Evolutionary conservation across 2,113 vertebrate genomes (phyloP), one percentile per base, ranked within the genome.

Genomic region (Irena cyanogastra): DNA sequence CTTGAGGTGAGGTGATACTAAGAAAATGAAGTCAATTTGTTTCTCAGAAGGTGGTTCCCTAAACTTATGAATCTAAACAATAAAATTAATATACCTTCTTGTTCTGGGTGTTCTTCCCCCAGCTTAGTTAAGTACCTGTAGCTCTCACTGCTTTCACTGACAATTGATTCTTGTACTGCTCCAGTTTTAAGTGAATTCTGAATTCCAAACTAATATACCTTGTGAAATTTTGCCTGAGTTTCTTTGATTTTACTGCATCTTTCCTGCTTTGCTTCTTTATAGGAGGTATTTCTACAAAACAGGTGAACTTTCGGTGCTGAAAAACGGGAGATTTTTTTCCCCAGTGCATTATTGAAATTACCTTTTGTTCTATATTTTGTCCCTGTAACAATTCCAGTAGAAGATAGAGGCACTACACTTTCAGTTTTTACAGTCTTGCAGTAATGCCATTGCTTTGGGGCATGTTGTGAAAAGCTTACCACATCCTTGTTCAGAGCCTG

Each of bases 401-500:
- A 86, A 90, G 71, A 33, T 9, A 65, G 50, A 89, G 22, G 52
- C 63, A 91, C 17, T 37, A 33, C 42, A 14, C n/a, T 49, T 91
- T n/a, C 8, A 20, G 39, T 31, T 91, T 91, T 69, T 59, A 56
- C 63, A 80, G 81, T 41, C 21, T 19, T 59, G 22, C 63, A 42
- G 22, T 83, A 95, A 77, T 74, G 50, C 80, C 50, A 47, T 77
- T 86, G 88, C 92, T 94, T 80, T 70, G 63, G 60, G 83, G 71
- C 71, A 74, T 74, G 75, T 92, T 96, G 56, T 66, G 71, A 72
- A 90, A 90, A 89, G 76, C 71, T 92, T 90, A 81, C 80, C 91
- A 90, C 80, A 90, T 95, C 96, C 83, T 86, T 90, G 39, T 86
- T 83, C 71, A 61, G 76, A 60, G 81, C 69, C 45, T 94, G 87